Conservation (phyloP, 2,888 invertebrate species). For the Harpagoxenus sublaevis region DNA sequence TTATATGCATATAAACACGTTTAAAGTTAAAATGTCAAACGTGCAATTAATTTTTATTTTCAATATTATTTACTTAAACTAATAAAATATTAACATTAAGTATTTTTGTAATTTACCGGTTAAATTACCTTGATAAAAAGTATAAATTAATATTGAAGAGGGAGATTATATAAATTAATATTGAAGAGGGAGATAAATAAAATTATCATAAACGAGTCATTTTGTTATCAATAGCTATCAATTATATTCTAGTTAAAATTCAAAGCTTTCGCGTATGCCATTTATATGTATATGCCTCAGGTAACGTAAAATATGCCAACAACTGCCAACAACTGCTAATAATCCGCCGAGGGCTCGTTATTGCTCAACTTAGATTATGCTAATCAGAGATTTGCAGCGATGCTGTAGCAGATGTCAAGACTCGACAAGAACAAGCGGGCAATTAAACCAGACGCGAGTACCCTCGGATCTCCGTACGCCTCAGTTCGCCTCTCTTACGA, state of each 20-base stretch:
- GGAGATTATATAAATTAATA: conserved; percentile 14
- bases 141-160: conserved; percentile 8
- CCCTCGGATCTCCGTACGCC: conserved; percentile 52
- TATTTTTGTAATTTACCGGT: not conserved
- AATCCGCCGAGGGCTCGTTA: not conserved
- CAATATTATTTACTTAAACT: not conserved
- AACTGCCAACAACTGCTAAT: conserved; percentile 11
- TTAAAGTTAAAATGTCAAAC: not conserved
- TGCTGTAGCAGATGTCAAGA: conserved; percentile 23
- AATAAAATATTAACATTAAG: not conserved
- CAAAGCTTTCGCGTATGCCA: not conserved
- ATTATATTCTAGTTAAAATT: conserved; percentile 16
- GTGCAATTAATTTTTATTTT: not conserved
- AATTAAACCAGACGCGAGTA: conserved; percentile 59
- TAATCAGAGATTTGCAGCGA: conserved; percentile 34
- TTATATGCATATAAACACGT: not conserved
- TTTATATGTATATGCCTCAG: not conserved
- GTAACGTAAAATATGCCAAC: conserved; percentile 1
- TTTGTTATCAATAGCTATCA: not conserved
- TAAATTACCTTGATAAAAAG: not conserved
- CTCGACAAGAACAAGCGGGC: conserved; percentile 49
- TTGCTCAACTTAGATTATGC: conserved; percentile 15
- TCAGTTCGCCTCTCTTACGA: conserved; percentile 58
- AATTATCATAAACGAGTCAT: not conserved
- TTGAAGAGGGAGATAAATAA: conserved; percentile 3